Evolutionary conservation across 1,140 invertebrate species (phyloP), one percentile per base, ranked within the genome.

Genomic region (Reticulitermes speratus): DNA sequence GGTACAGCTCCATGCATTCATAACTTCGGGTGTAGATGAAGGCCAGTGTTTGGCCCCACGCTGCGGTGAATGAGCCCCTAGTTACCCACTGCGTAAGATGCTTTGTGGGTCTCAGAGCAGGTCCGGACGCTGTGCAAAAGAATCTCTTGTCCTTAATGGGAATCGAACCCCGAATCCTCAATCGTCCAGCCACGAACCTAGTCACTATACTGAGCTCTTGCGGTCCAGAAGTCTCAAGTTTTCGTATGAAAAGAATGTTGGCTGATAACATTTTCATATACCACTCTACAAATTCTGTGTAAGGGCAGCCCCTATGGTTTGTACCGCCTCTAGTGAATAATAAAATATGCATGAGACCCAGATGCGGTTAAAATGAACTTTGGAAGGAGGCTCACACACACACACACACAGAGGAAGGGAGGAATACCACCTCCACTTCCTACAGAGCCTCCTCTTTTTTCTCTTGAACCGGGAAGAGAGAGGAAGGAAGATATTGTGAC

Each of bases 271-370:
- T 48, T 48, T 48, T 48, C 59, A 65, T 65, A 65, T 23, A 19
- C 59, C 59, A 23, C 16, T 25, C 25, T 75, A 9, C 8, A 38
- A 38, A 38, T 75, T 30, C 25, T 75, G 5, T 11, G 9, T 19
- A 30, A 75, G 65, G n/a, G n/a, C 65, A 25, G 65, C 8, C 14
- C 52, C 52, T 5, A 14, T 21, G 14, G 14, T 21, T 55, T 14
- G 52, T 55, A 19, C 52, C 52, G 52, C 52, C 65, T 8, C 65
- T 30, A 14, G 8, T 75, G n/a, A 25, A 75, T 32, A 84, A 84
- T 84, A 84, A 84, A 84, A 84, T 84, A 84, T 84, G 83, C 83
- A 84, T 44, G 83, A 84, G 83, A 25, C 44, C n/a, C 83, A 84
- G 83, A 84, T 84, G 83, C 38, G 83, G 32, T 84, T 84, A 84